Conservation (phyloP, 2,113 vertebrate species). For the Poecilia latipinna region DNA sequence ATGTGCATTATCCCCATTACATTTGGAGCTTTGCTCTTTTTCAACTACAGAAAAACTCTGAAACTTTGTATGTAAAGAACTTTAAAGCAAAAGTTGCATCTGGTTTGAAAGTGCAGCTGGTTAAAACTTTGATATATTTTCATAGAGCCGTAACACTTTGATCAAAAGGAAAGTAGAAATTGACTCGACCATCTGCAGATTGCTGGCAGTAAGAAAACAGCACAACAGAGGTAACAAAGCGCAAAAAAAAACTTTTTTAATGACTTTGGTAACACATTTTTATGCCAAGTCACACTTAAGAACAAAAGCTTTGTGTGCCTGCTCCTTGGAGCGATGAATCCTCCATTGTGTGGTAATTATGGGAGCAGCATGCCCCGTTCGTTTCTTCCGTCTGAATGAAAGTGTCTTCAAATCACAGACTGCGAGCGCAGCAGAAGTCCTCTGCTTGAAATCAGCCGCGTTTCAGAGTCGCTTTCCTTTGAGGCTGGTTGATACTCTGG, state of each 20-base stretch:
- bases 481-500: constrained; percentile 7
- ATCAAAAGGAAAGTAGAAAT: constrained; percentile 21
- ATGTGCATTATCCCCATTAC: background rate
- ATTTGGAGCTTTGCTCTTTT: background rate
- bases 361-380: constrained; percentile 22
- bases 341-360: constrained; percentile 43
- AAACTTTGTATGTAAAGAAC: background rate
- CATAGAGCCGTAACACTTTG: constrained; percentile 42
- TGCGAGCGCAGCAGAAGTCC: constrained; percentile 40
- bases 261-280: constrained; percentile 32
- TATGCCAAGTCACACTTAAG: constrained; percentile 33
- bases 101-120: background rate
- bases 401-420: constrained; percentile 44
- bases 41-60: background rate
- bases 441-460: constrained; percentile 18
- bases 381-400: constrained; percentile 42
- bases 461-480: constrained; percentile 15
- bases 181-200: constrained; percentile 17
- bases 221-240: constrained; percentile 26
- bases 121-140: background rate
- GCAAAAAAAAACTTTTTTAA: constrained; percentile 39
- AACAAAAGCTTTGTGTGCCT: constrained; percentile 22
- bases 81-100: too few species aligned
- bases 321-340: constrained; percentile 29
- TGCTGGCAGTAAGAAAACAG: constrained; percentile 15